Base-by-base conservation (phyloP, 2,888 invertebrate species). In the Pemphredon lugubris region DNA sequence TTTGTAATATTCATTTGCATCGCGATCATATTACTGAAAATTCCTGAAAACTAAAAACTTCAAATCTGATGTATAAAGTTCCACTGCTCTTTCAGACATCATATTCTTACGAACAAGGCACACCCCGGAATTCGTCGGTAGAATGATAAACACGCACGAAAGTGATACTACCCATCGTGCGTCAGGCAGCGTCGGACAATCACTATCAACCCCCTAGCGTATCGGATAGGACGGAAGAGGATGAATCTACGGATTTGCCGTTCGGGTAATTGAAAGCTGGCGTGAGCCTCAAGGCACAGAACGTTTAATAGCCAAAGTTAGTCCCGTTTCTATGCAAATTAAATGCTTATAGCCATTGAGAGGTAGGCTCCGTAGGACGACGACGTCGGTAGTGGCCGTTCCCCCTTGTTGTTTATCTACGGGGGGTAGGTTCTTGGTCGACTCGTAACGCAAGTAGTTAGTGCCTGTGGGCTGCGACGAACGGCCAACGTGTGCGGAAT, bases 261-360 rank as follows among this genome's bases (percentile, higher is more conserved):
- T 81, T 82, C 74, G 66, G 61, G 80, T 85, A 84, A 84, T 83
- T 85, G 85, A 85, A 85, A 83, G 72, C 79, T 75, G 79, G 73
- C 78, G 73, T 66, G 69, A 69, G 67, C 76, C 77, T 81, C 71
- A 75, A 75, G 77, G 78, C 79, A 77, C 58, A 60, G 80, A 77
- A 73, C 74, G 77, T 80, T 85, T 87, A 87, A 87, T 86, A 86
- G 87, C 81, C 79, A 77, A 87, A 87, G 86, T 87, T 87, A 81
- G 87, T 84, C 80, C 84, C 82, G 83, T 87, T 86, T 87, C 86
- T 84, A 87, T 87, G 87, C 86, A 87, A 87, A 87, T 87, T 80
- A 80, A 80, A 81, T 83, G 86, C 83, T 87, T 81, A 84, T 81
- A 82, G 83, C 84, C 79, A 84, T 84, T 77, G 81, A 75, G 77